A percentile compares a stretch with the other conserved stretches of the same genome.
phyloP scores from a whole-genome alignment of 2,888 invertebrate genomes.

The Salpingus planirostris region DNA sequence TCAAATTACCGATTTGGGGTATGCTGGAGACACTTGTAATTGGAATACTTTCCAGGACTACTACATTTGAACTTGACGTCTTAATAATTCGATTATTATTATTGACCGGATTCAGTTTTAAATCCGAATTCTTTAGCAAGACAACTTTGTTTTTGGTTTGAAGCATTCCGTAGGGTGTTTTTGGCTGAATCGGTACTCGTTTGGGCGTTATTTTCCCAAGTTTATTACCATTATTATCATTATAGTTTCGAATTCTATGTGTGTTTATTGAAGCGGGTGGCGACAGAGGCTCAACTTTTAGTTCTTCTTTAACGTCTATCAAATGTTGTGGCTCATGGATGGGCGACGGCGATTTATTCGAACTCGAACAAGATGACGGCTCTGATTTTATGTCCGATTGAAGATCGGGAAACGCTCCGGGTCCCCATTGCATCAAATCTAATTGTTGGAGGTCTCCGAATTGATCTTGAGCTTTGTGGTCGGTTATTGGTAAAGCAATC shows the following conservation, averaged over 20 bases:
- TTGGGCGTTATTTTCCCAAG: conserved; percentile 17
- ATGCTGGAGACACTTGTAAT: too few species aligned
- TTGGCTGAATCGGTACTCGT: conserved; percentile 28
- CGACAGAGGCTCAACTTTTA: conserved; percentile 15
- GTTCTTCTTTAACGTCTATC: conserved; percentile 11
- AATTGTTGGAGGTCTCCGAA: conserved; percentile 20
- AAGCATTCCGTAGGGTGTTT: conserved; percentile 20
- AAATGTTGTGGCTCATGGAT: conserved; percentile 1
- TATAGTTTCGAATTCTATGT: too few species aligned
- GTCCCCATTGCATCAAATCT: conserved; percentile 24
- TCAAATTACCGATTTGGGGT: too few species aligned
- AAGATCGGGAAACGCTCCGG: conserved; percentile 25
- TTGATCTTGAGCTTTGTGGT: conserved; percentile 23
- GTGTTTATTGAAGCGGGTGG: too few species aligned
- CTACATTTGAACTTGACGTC: too few species aligned
- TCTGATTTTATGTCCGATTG: conserved; percentile 9
- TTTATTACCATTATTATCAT: conserved; percentile 13
- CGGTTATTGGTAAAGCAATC: conserved; percentile 26
- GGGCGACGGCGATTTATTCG: neutral
- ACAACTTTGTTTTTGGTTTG: conserved; percentile 6
- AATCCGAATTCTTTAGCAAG: neutral
- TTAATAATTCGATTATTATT: too few species aligned
- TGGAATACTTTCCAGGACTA: too few species aligned
- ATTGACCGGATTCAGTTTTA: too few species aligned
- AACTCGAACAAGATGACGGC: conserved; percentile 4